Percentiles rank a stretch among this genome's conserved stretches.
These are phyloP conservation scores for Listrodromus nycthemerus DNA, from an alignment of 2,888 invertebrate genomes.

Conservation along the genomic window DNA sequence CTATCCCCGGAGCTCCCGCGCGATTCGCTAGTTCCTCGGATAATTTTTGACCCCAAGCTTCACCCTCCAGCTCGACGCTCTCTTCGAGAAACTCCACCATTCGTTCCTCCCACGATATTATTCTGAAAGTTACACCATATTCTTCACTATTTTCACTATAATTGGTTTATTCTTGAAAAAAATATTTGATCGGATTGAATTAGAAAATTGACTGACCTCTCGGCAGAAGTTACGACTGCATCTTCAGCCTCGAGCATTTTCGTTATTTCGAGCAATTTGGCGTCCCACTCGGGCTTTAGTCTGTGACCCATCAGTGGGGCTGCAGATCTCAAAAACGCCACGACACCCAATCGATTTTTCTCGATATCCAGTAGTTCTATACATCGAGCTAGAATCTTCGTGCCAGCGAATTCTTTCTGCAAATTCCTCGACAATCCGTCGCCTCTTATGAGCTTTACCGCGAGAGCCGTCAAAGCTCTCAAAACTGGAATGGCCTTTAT, in stretches of 20 bases:
- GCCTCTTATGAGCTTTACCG: slow-evolving; percentile 76
- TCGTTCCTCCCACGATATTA: slow-evolving; percentile 77
- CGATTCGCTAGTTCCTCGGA: slow-evolving; percentile 76
- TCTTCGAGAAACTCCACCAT: slow-evolving; percentile 79
- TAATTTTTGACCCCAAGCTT: slow-evolving; percentile 77
- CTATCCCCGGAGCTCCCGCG: slow-evolving; percentile 68
- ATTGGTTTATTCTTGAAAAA: too few relatives aligned
- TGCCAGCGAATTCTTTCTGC: slow-evolving; percentile 77
- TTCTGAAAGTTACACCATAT: slow-evolving; percentile 49
- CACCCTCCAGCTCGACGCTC: slow-evolving; percentile 77
- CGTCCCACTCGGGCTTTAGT: slow-evolving; percentile 77
- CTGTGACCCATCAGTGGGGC: slow-evolving; percentile 78
- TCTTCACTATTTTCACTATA: background rate
- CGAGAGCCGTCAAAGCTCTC: slow-evolving; percentile 76
- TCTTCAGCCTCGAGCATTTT: slow-evolving; percentile 71
- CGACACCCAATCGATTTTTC: slow-evolving; percentile 73
- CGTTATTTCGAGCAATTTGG: slow-evolving; percentile 72
- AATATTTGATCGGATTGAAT: too few relatives aligned
- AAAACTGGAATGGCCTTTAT: slow-evolving; percentile 76
- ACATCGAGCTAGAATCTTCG: slow-evolving; percentile 78
- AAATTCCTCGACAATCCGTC: slow-evolving; percentile 67
- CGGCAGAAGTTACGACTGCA: slow-evolving; percentile 50
- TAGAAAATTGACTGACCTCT: slow-evolving; percentile 42
- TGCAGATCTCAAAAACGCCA: slow-evolving; percentile 75
- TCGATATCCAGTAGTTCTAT: slow-evolving; percentile 77